phyloP scores from a whole-genome alignment of 1,140 invertebrate species.

The Choristoneura fumiferana region DNA sequence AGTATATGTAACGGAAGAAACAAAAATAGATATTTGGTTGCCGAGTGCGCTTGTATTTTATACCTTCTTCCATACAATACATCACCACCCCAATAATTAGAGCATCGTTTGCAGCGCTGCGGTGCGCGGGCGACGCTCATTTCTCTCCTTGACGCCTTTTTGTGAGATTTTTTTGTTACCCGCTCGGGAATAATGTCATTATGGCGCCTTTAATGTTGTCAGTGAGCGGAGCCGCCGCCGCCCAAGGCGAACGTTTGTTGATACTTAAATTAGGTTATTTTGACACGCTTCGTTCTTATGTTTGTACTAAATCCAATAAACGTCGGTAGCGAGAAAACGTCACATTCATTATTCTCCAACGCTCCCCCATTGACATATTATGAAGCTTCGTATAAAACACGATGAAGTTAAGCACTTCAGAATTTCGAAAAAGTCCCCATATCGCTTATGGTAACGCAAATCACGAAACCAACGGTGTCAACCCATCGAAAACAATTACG shows the following conservation, averaged over 20 bases:
- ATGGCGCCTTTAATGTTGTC: constrained; percentile 76
- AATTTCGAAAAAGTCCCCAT: neutral
- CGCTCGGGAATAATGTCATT: constrained; percentile 77
- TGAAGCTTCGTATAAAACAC: constrained; percentile 23
- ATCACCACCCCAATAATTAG: constrained; percentile 59
- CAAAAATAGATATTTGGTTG: neutral
- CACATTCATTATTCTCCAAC: constrained; percentile 59
- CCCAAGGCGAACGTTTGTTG: constrained; percentile 76
- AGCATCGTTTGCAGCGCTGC: constrained; percentile 42
- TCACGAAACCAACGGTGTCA: constrained; percentile 33
- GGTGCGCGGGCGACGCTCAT: constrained; percentile 33
- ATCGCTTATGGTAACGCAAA: constrained; percentile 30
- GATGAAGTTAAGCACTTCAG: neutral
- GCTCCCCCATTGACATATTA: constrained; percentile 34
- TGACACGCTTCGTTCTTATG: constrained; percentile 75
- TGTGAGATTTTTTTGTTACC: constrained; percentile 64
- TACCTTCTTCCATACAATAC: constrained; percentile 51
- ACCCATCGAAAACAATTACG: constrained; percentile 47
- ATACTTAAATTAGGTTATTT: constrained; percentile 78
- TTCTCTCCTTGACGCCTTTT: constrained; percentile 64
- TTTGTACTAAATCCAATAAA: constrained; percentile 78
- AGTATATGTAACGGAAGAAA: neutral
- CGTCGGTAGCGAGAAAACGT: constrained; percentile 56
- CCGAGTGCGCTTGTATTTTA: constrained; percentile 10
- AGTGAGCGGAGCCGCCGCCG: constrained; percentile 61